Percentiles rank a stretch among this genome's conserved stretches.
Evolutionary conservation across 2,888 invertebrate genomes (phyloP).

Genomic region (Thecocarcelia acutangulata): DNA sequence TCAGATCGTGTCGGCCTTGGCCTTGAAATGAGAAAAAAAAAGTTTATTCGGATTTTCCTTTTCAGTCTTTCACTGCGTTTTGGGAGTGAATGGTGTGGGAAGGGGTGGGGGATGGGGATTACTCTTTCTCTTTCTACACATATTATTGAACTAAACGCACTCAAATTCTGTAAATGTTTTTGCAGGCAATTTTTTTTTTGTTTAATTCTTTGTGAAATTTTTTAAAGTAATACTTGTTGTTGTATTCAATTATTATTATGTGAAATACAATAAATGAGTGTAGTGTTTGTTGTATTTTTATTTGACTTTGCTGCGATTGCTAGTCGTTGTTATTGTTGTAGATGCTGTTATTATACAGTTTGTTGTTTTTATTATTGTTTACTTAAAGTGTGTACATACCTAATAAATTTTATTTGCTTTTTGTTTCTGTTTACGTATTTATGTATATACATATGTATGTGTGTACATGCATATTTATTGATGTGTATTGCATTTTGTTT

Average conservation of each 20-base stretch:
- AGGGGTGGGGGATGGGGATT: neutral
- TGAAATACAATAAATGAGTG: conserved; percentile 30
- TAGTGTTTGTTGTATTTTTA: conserved; percentile 25
- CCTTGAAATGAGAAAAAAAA: conserved; percentile 72
- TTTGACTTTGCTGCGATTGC: conserved; percentile 52
- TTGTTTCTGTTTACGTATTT: no score
- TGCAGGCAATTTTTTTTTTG: conserved; percentile 24
- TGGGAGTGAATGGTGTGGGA: no score
- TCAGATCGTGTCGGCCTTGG: conserved; percentile 74
- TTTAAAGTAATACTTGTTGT: conserved; percentile 34
- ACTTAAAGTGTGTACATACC: conserved; percentile 20
- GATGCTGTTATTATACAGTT: conserved; percentile 28
- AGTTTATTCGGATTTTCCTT: conserved; percentile 68
- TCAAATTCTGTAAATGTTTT: conserved; percentile 12
- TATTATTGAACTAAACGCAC: conserved; percentile 29
- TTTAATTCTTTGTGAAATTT: conserved; percentile 13
- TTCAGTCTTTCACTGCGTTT: neutral
- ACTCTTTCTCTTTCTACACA: conserved; percentile 38
- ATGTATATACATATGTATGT: neutral
- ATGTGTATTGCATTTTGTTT: conserved; percentile 1
- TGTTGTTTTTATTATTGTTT: conserved; percentile 7
- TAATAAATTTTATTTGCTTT: neutral
- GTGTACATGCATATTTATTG: neutral
- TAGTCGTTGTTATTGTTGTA: conserved; percentile 40
- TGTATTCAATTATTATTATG: conserved; percentile 58